Percentiles rank a stretch among this genome's conserved stretches.
Conservation (phyloP, 2,888 invertebrate species). For the Phragmatobia fuliginosa region DNA sequence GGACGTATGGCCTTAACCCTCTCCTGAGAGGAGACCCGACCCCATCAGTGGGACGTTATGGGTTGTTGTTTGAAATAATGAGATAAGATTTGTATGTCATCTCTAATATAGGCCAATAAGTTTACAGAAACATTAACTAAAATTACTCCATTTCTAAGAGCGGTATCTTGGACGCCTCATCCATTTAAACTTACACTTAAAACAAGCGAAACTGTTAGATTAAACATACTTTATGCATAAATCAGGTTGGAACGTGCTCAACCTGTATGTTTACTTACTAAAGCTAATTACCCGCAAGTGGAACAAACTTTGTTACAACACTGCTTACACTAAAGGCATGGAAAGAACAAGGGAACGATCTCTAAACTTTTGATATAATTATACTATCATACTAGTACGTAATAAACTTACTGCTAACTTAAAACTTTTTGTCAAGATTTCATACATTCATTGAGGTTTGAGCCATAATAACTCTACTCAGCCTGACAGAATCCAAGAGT, state of each 20-base stretch:
- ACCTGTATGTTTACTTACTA: conserved; percentile 34
- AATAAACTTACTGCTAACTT: too few species aligned
- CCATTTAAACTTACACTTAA: conserved; percentile 21
- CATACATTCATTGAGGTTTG: too few species aligned
- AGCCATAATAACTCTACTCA: too few species aligned
- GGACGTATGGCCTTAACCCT: too few species aligned
- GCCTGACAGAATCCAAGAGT: too few species aligned
- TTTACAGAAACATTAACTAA: background rate
- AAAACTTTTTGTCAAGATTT: too few species aligned
- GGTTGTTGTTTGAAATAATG: too few species aligned
- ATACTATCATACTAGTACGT: background rate
- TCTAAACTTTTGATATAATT: background rate
- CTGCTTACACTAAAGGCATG: conserved; percentile 1
- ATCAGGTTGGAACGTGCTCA: conserved; percentile 24
- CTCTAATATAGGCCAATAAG: background rate
- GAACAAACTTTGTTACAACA: conserved; percentile 61
- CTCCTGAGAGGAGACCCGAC: too few species aligned
- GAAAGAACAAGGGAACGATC: background rate
- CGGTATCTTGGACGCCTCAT: conserved; percentile 14
- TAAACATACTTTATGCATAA: conserved; percentile 25
- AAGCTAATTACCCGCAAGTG: conserved; percentile 67
- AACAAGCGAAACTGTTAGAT: conserved; percentile 24
- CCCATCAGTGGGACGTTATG: too few species aligned
- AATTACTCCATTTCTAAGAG: background rate
- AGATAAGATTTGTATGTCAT: background rate